phyloP scores from a whole-genome alignment of 2,113 vertebrate genomes.

The Muntiacus reevesi region DNA sequence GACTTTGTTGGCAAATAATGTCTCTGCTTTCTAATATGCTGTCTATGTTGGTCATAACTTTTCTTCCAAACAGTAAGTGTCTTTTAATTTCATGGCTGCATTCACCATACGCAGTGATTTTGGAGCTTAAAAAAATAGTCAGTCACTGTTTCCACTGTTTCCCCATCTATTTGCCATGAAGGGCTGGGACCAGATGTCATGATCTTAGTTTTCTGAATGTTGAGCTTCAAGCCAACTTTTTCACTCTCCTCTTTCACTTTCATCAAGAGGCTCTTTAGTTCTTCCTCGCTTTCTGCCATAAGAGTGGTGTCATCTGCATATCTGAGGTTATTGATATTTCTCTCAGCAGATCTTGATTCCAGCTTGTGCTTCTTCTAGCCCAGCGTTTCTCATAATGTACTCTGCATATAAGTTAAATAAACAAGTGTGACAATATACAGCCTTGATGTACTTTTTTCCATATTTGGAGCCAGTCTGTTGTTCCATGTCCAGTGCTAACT shows the following conservation, averaged over 20 bases:
- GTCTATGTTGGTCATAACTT: too few species aligned
- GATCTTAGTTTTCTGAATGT: not conserved
- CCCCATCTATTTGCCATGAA: not conserved
- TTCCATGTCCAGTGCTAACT: not conserved
- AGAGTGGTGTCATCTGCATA: not conserved
- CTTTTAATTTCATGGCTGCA: not conserved
- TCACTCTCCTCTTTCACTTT: not conserved
- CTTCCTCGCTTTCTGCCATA: fast-evolving
- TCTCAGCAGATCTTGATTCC: not conserved
- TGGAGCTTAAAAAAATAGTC: not conserved
- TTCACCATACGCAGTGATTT: not conserved
- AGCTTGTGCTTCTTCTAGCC: not conserved
- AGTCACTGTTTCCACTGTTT: not conserved
- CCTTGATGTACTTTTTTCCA: not conserved
- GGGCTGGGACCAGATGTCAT: not conserved
- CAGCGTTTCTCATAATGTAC: too few species aligned
- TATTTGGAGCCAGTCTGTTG: not conserved
- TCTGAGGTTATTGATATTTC: not conserved
- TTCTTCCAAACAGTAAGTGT: too few species aligned
- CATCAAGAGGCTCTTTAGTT: too few species aligned
- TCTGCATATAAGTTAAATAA: not conserved
- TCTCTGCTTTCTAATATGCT: too few species aligned
- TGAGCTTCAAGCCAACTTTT: not conserved
- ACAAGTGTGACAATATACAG: not conserved
- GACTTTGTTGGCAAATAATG: too few species aligned